These are phyloP conservation scores for Microcebus murinus DNA, from an alignment of 2,113 vertebrate genomes.

Conservation along the genomic window DNA sequence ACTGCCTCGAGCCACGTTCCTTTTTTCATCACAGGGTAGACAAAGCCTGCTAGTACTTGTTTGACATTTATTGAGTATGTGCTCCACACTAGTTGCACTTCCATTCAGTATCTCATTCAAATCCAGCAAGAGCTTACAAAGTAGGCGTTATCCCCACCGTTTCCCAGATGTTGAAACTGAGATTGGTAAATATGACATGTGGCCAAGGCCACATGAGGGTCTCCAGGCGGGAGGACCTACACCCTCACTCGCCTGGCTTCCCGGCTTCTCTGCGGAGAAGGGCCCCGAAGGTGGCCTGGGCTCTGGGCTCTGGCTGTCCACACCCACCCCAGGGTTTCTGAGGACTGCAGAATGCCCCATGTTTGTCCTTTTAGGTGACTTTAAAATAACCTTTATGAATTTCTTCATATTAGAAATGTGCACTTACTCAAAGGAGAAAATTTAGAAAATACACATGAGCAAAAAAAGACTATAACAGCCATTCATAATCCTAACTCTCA, in stretches of 20 bases:
- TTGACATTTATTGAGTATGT: not conserved
- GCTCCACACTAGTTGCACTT: not conserved
- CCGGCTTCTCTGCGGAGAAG: not conserved
- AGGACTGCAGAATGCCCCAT: not conserved
- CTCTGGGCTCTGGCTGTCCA: not conserved
- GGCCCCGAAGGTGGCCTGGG: rapidly evolving
- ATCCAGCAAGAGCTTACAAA: not conserved
- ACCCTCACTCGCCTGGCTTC: not conserved
- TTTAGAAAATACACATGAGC: not conserved
- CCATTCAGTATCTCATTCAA: not conserved
- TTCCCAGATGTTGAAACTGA: not conserved
- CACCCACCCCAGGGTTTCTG: not conserved
- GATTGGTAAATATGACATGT: not conserved
- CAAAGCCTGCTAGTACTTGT: no score
- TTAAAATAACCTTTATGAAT: not conserved
- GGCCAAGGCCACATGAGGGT: not conserved
- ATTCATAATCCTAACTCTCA: not conserved
- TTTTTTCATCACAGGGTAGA: not conserved
- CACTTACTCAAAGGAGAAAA: not conserved
- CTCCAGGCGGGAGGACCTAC: not conserved
- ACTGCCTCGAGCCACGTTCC: not conserved
- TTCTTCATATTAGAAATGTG: not conserved
- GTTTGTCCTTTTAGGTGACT: not conserved
- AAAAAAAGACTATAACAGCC: not conserved
- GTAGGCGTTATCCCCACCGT: no score